A percentile compares a stretch with the other conserved stretches of the same genome.
phyloP scores from a whole-genome alignment of 2,797 vertebrate species.

The Chaetodon trifasciatus region DNA sequence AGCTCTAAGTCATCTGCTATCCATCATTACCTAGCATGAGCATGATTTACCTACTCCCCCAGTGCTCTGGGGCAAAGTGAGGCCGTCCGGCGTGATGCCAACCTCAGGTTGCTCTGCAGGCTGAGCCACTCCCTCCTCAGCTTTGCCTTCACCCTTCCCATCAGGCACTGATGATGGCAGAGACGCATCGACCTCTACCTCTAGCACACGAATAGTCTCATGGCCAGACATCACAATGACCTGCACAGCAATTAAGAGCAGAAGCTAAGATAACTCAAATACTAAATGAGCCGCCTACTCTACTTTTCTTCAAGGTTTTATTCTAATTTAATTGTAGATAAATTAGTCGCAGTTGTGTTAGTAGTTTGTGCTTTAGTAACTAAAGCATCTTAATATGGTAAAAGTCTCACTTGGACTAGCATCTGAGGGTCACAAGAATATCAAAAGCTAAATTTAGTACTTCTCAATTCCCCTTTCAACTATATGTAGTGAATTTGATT shows the following conservation, averaged over 20 bases:
- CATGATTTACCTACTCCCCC: slow-evolving; percentile 74
- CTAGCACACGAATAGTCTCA: slow-evolving; percentile 95
- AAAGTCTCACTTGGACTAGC: slow-evolving; percentile 9
- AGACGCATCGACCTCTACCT: slow-evolving; percentile 91
- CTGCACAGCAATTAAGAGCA: slow-evolving; percentile 74
- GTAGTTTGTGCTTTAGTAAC: background rate
- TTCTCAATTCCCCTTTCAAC: slow-evolving; percentile 1
- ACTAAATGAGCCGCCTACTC: background rate
- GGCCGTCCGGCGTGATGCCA: slow-evolving; percentile 57
- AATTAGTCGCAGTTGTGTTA: background rate
- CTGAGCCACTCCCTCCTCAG: slow-evolving; percentile 64
- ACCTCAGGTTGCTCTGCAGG: slow-evolving; percentile 65
- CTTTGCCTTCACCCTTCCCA: slow-evolving; percentile 70
- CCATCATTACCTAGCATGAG: background rate
- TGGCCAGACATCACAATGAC: slow-evolving; percentile 98
- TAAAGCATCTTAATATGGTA: background rate
- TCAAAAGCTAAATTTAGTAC: background rate
- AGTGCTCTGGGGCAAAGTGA: slow-evolving; percentile 45
- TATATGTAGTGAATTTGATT: slow-evolving; percentile 12
- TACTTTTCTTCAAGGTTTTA: background rate
- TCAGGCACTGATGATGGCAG: slow-evolving; percentile 72
- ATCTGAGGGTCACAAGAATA: background rate
- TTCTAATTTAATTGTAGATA: background rate
- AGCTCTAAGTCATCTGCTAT: background rate
- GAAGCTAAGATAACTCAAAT: slow-evolving; percentile 6